phyloP scores from a whole-genome alignment of 1,140 invertebrate genomes.

The Microplitis demolitor region DNA sequence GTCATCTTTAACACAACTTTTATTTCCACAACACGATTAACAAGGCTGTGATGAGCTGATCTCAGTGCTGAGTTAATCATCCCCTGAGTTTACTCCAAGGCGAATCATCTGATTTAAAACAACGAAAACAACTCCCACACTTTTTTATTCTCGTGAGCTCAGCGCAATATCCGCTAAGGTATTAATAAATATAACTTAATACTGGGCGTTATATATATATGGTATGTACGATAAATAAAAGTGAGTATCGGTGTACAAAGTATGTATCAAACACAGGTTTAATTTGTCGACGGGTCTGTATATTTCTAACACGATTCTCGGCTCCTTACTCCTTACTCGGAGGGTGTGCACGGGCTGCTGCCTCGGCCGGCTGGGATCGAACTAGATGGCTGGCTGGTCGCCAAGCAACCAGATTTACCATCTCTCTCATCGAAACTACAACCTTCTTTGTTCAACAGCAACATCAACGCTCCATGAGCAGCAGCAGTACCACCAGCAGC shows the following conservation, averaged over 20 bases:
- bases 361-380: constrained; percentile 59
- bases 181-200: no score
- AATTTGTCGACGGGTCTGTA: background rate
- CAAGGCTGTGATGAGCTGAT: background rate
- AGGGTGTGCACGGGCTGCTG: constrained; percentile 46
- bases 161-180: no score
- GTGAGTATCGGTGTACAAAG: background rate
- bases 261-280: background rate
- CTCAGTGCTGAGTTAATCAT: background rate
- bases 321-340: constrained; percentile 33
- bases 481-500: background rate
- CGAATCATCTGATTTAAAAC: no score
- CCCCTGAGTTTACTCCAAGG: background rate
- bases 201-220: no score
- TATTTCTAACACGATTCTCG: background rate
- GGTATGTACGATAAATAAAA: no score
- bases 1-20: background rate
- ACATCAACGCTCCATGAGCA: background rate
- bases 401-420: constrained; percentile 59
- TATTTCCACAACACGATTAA: background rate
- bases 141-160: no score
- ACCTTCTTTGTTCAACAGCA: constrained; percentile 2
- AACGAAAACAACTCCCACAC: no score
- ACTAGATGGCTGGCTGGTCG: constrained; percentile 60
- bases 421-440: constrained; percentile 34